phyloP scores from a whole-genome alignment of 2,888 invertebrate species.

The Caenorhabditis doughertyi region DNA sequence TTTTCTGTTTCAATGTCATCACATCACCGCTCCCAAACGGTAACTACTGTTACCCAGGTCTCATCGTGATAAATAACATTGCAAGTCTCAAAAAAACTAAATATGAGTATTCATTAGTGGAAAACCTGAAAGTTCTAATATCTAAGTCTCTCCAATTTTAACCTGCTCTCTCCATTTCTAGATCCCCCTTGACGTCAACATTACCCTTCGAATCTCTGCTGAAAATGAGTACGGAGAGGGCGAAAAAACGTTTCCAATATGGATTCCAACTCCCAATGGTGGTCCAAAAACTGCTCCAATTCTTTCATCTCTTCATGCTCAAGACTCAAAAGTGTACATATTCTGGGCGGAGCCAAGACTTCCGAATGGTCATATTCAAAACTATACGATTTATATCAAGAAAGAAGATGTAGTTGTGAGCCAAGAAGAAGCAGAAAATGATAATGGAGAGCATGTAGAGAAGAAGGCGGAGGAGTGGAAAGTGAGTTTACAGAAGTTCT shows the following conservation, averaged over 20 bases:
- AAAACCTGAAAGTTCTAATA: too few relatives aligned
- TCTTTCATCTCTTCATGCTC: slow-evolving; percentile 46
- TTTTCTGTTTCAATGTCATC: too few relatives aligned
- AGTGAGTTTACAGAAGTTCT: background rate
- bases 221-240: slow-evolving; percentile 71
- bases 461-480: background rate
- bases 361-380: slow-evolving; percentile 51
- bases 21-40: too few relatives aligned
- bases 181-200: slow-evolving; percentile 67
- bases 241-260: slow-evolving; percentile 62
- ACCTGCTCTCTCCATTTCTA: slow-evolving; percentile 5
- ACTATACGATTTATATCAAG: slow-evolving; percentile 49
- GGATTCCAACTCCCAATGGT: slow-evolving; percentile 68
- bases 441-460: background rate
- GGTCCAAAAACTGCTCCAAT: slow-evolving; percentile 63
- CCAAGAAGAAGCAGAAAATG: slow-evolving; percentile 3
- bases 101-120: too few relatives aligned
- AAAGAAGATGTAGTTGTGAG: too few relatives aligned
- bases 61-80: too few relatives aligned
- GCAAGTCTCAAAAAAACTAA: too few relatives aligned
- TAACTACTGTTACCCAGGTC: too few relatives aligned
- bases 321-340: slow-evolving; percentile 49
- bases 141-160: background rate
- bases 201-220: slow-evolving; percentile 65
- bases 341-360: slow-evolving; percentile 49